Base-by-base conservation (phyloP, 2,888 invertebrate genomes). In the Ptychoptera albimana region DNA sequence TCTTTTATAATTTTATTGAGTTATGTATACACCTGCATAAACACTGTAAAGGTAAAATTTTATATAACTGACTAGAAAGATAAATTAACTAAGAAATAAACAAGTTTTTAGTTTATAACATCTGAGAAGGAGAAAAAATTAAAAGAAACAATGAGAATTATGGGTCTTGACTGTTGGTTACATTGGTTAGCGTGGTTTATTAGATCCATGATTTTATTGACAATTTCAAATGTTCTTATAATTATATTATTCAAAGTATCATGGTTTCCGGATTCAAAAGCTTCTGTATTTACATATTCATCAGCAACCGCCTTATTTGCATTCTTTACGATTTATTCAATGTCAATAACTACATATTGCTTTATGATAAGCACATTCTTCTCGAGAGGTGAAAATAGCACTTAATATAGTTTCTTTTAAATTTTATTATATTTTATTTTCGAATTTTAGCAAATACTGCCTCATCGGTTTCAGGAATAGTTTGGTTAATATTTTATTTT, bases 101-200 rank as follows among this genome's bases (percentile, higher is more conserved):
- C 30, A 23, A 36, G 42, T 35, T 14, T 44, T 10, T 30, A 59
- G 57, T 57, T 57, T 39, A 58, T 79, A 23, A 71, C 74, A 1
- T 61, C 67, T 39, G 79, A 79, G 54, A 79, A 78, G 56, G 77
- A 79, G 52, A 66, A 67, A 42, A 68, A 72, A 44, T 55, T 77
- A 2, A 63, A 89, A 81, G 91, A 91, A 71, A 78, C 86, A 1
- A 83, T 91, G 85, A 88, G 87, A 69, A 85, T 91, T 65, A 88
- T 89, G 82, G 92, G 92, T 2, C 65, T 92, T 29, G 73, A 77
- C 31, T 79, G 79, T 44, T 86, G 84, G 80, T 65, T 88, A 50
- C 82, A 89, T 55, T 91, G 91, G 88, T 60, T 73, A 0, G 85
- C 87, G 2, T 89, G 89, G 86, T 88, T 86, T 61, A 67, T 78